Percentiles rank a stretch among this genome's conserved stretches.
Conservation (phyloP, 2,113 vertebrate genomes). For the Trematomus loennbergii region DNA sequence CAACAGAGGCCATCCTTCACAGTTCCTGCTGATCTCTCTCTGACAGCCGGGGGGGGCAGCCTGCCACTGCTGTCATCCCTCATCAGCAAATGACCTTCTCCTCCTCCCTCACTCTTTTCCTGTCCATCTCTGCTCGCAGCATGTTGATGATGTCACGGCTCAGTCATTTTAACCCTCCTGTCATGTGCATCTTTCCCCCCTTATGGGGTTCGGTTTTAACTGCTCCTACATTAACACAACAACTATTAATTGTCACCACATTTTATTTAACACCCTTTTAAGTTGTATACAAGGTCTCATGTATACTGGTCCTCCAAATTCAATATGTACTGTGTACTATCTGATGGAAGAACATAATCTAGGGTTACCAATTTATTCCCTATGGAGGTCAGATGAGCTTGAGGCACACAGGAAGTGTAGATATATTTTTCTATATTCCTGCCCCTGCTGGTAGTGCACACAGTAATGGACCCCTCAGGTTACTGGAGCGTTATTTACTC, state of each 20-base stretch:
- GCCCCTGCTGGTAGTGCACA: not conserved
- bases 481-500: constrained; percentile 55
- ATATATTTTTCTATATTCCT: constrained; percentile 12
- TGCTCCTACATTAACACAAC: too few species aligned
- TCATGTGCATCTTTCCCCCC: too few species aligned
- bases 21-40: constrained; percentile 30
- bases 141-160: constrained; percentile 51
- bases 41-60: constrained; percentile 52
- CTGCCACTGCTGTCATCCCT: constrained; percentile 62
- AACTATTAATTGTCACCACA: too few species aligned
- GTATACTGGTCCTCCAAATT: too few species aligned
- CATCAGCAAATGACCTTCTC: constrained; percentile 59
- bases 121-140: constrained; percentile 31
- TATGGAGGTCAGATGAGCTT: not conserved
- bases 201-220: too few species aligned
- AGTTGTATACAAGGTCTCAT: too few species aligned
- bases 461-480: constrained; percentile 24
- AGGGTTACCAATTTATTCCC: too few species aligned
- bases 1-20: constrained; percentile 26
- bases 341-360: too few species aligned
- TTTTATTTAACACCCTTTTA: too few species aligned
- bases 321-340: too few species aligned
- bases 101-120: constrained; percentile 34
- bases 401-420: constrained; percentile 1
- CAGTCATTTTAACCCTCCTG: not conserved